These are phyloP conservation scores for Nematolebias whitei DNA, from an alignment of 2,113 vertebrate species.

Conservation along the genomic window DNA sequence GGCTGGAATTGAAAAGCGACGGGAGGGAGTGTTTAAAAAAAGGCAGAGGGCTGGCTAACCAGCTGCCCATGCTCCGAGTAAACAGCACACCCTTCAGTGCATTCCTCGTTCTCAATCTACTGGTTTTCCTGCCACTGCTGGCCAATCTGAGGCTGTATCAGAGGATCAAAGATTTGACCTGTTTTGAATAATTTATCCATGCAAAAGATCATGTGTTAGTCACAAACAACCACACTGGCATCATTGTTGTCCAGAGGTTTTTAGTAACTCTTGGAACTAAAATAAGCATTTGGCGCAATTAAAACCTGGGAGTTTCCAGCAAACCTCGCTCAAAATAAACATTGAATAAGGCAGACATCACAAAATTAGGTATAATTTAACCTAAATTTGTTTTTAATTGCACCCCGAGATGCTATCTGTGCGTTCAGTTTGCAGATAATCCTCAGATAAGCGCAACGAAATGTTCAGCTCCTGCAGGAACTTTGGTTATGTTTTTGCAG, in stretches of 20 bases:
- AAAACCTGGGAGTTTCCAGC: constrained; percentile 83
- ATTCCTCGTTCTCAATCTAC: constrained; percentile 86
- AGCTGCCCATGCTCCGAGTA: constrained; percentile 89
- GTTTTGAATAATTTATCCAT: constrained; percentile 59
- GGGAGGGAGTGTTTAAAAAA: constrained; percentile 66
- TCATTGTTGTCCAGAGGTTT: constrained; percentile 92
- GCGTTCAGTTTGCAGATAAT: constrained; percentile 70
- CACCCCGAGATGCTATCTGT: constrained; percentile 77
- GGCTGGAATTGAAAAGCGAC: constrained; percentile 90
- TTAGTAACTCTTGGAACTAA: constrained; percentile 83
- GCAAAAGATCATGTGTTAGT: constrained; percentile 34
- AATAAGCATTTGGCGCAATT: constrained; percentile 73
- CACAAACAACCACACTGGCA: constrained; percentile 85
- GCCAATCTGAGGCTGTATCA: constrained; percentile 77
- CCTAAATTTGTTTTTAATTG: constrained; percentile 80
- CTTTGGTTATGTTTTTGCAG: neutral
- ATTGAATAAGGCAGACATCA: constrained; percentile 80
- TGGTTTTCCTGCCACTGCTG: constrained; percentile 87
- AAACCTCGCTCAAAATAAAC: constrained; percentile 83
- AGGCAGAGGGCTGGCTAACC: constrained; percentile 81
- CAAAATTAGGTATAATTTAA: constrained; percentile 79
- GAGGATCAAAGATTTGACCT: constrained; percentile 85
- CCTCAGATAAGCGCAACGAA: constrained; percentile 40
- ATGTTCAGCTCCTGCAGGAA: neutral
- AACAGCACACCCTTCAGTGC: constrained; percentile 87